Percentiles rank a stretch among this genome's conserved stretches.
Conservation (phyloP, 2,888 invertebrate species). For the Acholoe squamosa region DNA sequence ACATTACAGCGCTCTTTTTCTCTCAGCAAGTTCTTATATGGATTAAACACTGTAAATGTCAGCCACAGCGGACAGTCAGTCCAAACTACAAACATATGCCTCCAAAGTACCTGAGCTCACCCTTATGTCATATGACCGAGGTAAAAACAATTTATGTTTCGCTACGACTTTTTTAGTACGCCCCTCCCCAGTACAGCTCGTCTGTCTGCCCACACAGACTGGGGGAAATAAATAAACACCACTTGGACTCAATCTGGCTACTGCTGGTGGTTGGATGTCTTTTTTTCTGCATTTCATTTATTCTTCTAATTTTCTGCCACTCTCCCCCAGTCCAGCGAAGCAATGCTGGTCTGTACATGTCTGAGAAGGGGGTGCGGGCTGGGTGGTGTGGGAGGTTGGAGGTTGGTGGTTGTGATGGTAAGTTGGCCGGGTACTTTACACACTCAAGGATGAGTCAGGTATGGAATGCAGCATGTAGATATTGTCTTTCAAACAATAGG, state of each 20-base stretch:
- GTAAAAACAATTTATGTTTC: neutral
- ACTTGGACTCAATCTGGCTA: constrained; percentile 12
- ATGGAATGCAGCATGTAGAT: constrained; percentile 10
- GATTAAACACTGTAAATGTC: no score
- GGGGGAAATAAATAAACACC: constrained; percentile 26
- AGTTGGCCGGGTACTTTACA: neutral
- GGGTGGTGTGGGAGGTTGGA: no score
- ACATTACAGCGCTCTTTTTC: no score
- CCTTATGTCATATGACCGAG: no score
- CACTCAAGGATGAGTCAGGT: neutral
- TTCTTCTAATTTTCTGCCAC: neutral
- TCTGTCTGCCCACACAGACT: neutral
- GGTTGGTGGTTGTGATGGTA: neutral
- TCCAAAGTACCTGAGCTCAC: no score
- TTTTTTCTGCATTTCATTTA: neutral
- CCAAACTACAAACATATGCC: no score
- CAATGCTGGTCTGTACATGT: no score
- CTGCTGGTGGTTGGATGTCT: neutral
- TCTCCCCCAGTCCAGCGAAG: no score
- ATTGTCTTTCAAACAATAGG: constrained; percentile 48
- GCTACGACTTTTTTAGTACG: neutral
- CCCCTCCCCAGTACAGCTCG: neutral
- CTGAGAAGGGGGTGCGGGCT: no score
- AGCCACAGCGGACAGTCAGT: no score
- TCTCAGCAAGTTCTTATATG: no score